phyloP scores from a whole-genome alignment of 2,888 invertebrate genomes.

The Macrophya alboannulata region DNA sequence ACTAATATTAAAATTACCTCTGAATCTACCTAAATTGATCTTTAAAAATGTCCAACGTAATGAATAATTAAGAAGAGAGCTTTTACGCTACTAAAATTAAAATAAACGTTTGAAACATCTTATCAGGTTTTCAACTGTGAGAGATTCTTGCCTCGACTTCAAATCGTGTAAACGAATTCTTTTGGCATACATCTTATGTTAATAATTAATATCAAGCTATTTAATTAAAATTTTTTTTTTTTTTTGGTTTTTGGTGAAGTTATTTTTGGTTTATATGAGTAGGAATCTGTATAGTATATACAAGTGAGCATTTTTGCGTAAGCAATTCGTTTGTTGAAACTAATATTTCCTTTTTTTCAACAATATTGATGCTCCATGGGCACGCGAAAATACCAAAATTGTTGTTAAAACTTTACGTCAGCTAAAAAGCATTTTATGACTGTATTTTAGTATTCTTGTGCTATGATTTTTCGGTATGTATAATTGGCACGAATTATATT shows the following conservation, averaged over 20 bases:
- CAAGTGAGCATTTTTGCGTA: slow-evolving; percentile 44
- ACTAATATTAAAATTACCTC: neutral
- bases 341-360: slow-evolving; percentile 1
- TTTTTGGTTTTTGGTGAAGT: slow-evolving; percentile 59
- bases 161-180: neutral
- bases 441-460: neutral
- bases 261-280: slow-evolving; percentile 41
- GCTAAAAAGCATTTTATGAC: slow-evolving; percentile 16
- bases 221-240: slow-evolving; percentile 56
- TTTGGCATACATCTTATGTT: neutral
- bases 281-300: slow-evolving; percentile 27
- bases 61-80: neutral
- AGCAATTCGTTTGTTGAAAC: neutral
- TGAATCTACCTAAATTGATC: neutral
- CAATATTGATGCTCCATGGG: neutral
- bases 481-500: slow-evolving; percentile 42
- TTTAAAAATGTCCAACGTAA: neutral
- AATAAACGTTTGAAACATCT: neutral
- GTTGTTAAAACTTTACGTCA: neutral
- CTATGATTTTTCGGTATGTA: neutral
- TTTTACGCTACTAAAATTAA: neutral
- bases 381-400: neutral
- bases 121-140: neutral
- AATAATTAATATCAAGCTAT: neutral
- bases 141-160: neutral